Evolutionary conservation across 2,888 invertebrate species (phyloP).

Genomic region (Unio delphinus): DNA sequence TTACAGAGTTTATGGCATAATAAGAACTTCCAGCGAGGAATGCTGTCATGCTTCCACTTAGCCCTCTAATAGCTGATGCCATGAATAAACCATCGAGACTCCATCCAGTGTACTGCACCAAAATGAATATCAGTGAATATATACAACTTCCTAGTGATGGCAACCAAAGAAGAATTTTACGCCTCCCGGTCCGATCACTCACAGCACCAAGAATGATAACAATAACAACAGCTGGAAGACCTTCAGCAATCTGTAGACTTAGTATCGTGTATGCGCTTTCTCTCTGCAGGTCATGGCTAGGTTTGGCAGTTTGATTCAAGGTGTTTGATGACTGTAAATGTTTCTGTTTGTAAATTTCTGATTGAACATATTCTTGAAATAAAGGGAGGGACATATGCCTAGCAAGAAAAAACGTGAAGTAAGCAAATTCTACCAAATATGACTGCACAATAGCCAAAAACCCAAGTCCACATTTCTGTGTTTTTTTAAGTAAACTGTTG

Average conservation of each 20-base stretch:
- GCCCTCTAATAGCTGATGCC: conserved; percentile 61
- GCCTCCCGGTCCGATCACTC: conserved; percentile 65
- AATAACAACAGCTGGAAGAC: conserved; percentile 63
- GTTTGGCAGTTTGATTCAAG: conserved; percentile 23
- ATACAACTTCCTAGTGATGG: conserved; percentile 64
- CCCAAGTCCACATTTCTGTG: too few species aligned
- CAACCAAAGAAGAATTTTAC: conserved; percentile 67
- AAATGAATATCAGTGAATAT: conserved; percentile 61
- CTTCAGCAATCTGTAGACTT: conserved; percentile 67
- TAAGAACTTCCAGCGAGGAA: conserved; percentile 61
- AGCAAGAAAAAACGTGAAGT: conserved; percentile 59
- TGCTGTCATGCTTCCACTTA: conserved; percentile 64
- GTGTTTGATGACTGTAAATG: conserved; percentile 19
- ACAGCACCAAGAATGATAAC: conserved; percentile 68
- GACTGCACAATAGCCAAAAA: conserved; percentile 35
- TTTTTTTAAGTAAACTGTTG: too few species aligned
- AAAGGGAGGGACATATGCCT: conserved; percentile 63
- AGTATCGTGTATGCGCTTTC: conserved; percentile 58
- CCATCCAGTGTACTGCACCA: conserved; percentile 62
- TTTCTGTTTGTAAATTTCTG: conserved; percentile 46
- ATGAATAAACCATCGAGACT: conserved; percentile 64
- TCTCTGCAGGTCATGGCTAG: conserved; percentile 50
- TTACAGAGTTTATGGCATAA: conserved; percentile 60
- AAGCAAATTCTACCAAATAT: conserved; percentile 61
- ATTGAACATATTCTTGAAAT: conserved; percentile 62